Conservation (phyloP, 2,888 invertebrate species). For the Macaria notata region DNA sequence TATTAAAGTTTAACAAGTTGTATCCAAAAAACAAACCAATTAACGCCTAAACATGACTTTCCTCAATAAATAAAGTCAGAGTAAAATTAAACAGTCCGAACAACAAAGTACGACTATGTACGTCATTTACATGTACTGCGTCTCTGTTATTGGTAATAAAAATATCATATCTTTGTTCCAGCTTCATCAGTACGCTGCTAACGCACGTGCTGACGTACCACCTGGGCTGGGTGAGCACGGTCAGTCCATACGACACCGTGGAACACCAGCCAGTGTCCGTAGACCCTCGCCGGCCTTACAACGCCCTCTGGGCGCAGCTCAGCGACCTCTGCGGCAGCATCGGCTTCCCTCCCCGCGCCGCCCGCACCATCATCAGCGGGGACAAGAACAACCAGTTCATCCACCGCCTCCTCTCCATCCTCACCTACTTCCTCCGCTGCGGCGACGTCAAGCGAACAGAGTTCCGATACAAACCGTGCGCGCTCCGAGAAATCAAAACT, state of each 20-base stretch:
- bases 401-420: constrained; percentile 87
- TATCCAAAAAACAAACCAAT: too few species aligned
- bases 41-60: too few species aligned
- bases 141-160: too few species aligned
- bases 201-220: constrained; percentile 95
- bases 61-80: too few species aligned
- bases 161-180: constrained; percentile 67
- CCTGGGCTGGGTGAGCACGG: constrained; percentile 94
- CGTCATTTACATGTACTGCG: too few species aligned
- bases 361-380: constrained; percentile 91
- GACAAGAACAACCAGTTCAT: constrained; percentile 85
- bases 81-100: too few species aligned
- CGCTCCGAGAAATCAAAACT: constrained; percentile 59
- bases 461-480: constrained; percentile 55
- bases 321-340: constrained; percentile 93
- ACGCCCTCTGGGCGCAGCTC: constrained; percentile 95
- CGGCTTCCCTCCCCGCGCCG: constrained; percentile 88
- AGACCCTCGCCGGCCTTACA: constrained; percentile 83
- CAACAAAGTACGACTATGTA: too few species aligned
- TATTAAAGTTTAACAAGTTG: too few species aligned
- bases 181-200: constrained; percentile 94
- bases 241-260: constrained; percentile 76
- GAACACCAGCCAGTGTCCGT: constrained; percentile 39
- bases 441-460: constrained; percentile 85
- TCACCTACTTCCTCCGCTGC: constrained; percentile 94